Percentiles rank a stretch among this genome's conserved stretches.
These are phyloP conservation scores for Pterocles orientalis DNA, from an alignment of 2,113 vertebrate genomes.

Conservation along the genomic window DNA sequence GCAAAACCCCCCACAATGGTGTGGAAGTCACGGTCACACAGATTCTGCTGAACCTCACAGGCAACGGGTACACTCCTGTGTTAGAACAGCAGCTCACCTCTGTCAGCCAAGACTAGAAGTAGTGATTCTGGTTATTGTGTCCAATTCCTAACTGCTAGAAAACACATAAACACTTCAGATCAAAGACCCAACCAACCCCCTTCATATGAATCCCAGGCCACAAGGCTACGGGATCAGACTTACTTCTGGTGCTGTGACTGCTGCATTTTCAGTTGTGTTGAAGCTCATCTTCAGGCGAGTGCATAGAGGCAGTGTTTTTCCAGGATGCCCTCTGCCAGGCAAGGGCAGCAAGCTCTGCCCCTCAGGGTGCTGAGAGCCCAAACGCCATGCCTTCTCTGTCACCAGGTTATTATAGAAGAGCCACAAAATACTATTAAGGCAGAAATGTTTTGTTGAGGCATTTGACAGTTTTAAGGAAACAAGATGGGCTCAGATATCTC, in stretches of 20 bases:
- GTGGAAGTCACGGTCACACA: neutral
- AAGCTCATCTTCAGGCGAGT: slow-evolving; percentile 8
- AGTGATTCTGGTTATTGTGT: neutral
- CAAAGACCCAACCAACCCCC: neutral
- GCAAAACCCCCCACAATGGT: accelerated
- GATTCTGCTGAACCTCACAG: neutral
- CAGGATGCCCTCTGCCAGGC: neutral
- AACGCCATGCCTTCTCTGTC: neutral
- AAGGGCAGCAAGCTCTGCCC: neutral
- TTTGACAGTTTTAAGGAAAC: slow-evolving; percentile 22
- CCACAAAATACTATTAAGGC: neutral
- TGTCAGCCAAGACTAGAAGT: neutral
- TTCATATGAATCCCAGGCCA: neutral
- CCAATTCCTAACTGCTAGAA: neutral
- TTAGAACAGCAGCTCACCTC: neutral
- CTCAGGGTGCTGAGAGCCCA: neutral
- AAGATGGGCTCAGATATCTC: neutral
- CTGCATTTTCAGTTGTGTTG: slow-evolving; percentile 24
- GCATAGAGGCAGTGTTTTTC: neutral
- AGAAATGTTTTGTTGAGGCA: neutral
- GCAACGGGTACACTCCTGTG: accelerated
- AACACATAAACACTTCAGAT: neutral
- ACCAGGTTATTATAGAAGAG: neutral
- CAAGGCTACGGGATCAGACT: neutral
- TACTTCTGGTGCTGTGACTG: slow-evolving; percentile 22